phyloP scores from a whole-genome alignment of 2,113 vertebrate species.

The Epinephelus fuscoguttatus region DNA sequence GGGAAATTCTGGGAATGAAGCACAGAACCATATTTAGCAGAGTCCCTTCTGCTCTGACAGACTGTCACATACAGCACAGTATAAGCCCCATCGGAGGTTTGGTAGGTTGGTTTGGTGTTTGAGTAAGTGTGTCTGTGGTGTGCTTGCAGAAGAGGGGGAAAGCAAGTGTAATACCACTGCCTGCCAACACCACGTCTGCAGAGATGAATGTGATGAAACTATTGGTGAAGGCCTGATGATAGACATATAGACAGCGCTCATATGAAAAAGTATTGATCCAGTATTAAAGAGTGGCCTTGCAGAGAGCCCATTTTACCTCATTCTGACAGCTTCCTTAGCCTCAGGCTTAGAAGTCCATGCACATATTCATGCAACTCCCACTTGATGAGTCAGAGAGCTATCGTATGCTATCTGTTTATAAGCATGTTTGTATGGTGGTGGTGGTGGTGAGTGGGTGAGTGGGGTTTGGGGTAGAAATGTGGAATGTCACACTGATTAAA shows the following conservation, averaged over 20 bases:
- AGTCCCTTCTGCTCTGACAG: conserved; percentile 8
- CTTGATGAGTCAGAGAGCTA: conserved; percentile 43
- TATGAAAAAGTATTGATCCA: conserved; percentile 52
- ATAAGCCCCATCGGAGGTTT: conserved; percentile 1
- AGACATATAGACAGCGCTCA: conserved; percentile 12
- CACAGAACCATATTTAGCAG: conserved; percentile 1
- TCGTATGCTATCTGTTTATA: conserved; percentile 18
- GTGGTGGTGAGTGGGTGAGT: not conserved
- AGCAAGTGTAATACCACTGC: conserved; percentile 5
- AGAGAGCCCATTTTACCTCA: conserved; percentile 25
- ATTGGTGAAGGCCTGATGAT: conserved; percentile 20
- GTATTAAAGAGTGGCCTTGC: conserved; percentile 33
- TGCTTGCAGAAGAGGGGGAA: not conserved
- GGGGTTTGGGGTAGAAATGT: not conserved
- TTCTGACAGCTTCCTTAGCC: conserved; percentile 27
- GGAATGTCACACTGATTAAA: conserved; percentile 1
- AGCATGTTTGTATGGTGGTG: conserved; percentile 25
- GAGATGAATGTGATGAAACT: conserved; percentile 42
- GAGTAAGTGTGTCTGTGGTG: conserved; percentile 12
- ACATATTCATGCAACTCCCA: conserved; percentile 5
- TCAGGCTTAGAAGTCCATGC: not conserved
- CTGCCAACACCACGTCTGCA: conserved; percentile 1
- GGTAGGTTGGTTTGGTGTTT: not conserved
- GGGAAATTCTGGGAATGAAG: not conserved
- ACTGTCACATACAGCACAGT: conserved; percentile 5